Evolutionary conservation across 2,888 invertebrate species (phyloP), one percentile per base, ranked within the genome.

Genomic region (Campoplex nolae): DNA sequence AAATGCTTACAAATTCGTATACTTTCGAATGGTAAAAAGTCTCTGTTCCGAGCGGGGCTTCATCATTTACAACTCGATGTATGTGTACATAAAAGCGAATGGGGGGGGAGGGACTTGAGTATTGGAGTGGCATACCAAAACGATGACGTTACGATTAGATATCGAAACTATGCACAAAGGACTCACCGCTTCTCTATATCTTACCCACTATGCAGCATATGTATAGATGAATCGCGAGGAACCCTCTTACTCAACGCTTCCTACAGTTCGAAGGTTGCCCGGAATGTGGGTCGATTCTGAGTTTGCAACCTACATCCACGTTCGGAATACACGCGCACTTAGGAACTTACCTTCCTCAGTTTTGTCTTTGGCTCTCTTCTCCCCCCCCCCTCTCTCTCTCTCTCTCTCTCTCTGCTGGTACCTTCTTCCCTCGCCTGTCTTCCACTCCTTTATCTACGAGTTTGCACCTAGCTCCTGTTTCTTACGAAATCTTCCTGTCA

Each of bases 261-360:
- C 75, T 83, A 79, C 77, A 80, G 88, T 85, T 88, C 88, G 90
- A 91, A 92, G 91, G 90, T 89, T 91, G 85, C 74, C 32, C 54
- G 62, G 87, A 88, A 92, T 90, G 87, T 92, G 88, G 92, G 91
- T 92, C 92, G 90, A 90, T 91, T 89, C 85, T 89, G 86, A 84
- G 89, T 85, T 89, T 89, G 84, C 86, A 91, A 90, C 92, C 89
- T 90, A 90, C 88, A 91, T 90, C 85, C 85, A 42, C 83, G 84
- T 85, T 76, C 82, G 85, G 79, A 81, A 89, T 70, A 84, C 62
- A 74, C 83, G 70, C 76, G 70, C 71, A 84, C 77, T 67, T 38
- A 18, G 54, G 68, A 51, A 48, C 62, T 75, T 51, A 54, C 73
- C 54, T 45, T 38, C 18, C 76, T 48, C 78, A 58, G 51, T 45